These are phyloP conservation scores for Dryoscopus gambensis DNA, from an alignment of 2,113 vertebrate species.

Conservation along the genomic window DNA sequence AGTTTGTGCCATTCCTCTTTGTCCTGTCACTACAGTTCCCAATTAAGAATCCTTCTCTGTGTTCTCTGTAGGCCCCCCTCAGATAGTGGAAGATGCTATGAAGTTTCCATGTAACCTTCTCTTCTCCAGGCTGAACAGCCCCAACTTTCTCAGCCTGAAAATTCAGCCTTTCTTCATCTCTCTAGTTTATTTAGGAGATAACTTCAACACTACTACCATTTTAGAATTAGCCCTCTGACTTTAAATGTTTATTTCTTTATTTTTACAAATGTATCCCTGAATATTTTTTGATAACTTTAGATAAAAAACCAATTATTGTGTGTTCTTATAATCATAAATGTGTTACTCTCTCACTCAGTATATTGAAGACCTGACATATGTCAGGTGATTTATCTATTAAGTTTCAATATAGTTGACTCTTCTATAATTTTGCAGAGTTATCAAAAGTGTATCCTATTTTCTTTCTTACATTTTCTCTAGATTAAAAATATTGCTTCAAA, in stretches of 20 bases:
- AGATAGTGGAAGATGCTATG: neutral
- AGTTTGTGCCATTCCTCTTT: neutral
- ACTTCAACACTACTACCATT: neutral
- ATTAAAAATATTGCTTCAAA: neutral
- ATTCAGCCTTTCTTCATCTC: neutral
- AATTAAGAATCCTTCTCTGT: neutral
- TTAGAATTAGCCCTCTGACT: neutral
- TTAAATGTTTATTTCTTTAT: neutral
- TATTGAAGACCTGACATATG: neutral
- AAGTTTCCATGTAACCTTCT: neutral
- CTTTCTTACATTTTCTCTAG: neutral
- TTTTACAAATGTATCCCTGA: neutral
- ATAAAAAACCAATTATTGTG: fast-evolving
- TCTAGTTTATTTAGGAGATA: neutral
- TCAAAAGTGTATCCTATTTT: neutral
- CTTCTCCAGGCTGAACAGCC: neutral
- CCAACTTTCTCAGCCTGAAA: neutral
- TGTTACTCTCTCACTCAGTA: neutral
- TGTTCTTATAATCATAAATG: neutral
- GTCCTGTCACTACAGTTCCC: neutral
- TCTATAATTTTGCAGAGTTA: neutral
- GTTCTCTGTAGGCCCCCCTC: neutral
- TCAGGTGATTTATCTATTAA: neutral
- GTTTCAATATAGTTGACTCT: neutral
- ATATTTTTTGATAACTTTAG: neutral